Conservation (phyloP, 2,888 invertebrate genomes). For the Dynastes hyllus region DNA sequence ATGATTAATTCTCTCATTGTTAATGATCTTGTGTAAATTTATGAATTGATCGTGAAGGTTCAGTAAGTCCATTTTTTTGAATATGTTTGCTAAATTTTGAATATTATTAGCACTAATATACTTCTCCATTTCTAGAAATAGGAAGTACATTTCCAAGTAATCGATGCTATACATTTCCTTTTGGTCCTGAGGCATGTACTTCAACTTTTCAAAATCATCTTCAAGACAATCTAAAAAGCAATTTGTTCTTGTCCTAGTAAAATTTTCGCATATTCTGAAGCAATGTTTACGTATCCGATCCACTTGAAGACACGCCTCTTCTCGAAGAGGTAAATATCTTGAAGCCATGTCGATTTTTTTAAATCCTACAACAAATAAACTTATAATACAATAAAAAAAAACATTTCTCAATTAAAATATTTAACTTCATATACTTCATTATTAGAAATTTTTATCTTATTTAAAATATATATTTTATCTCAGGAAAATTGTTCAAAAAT, state of each 20-base stretch:
- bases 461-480: too few species aligned
- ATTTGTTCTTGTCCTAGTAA: conserved; percentile 63
- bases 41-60: conserved; percentile 55
- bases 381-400: too few species aligned
- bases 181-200: conserved; percentile 35
- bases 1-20: neutral
- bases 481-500: too few species aligned
- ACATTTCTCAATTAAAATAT: too few species aligned
- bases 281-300: conserved; percentile 71
- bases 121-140: conserved; percentile 63
- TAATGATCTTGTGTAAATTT: conserved; percentile 32
- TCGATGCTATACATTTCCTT: conserved; percentile 53
- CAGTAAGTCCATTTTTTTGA: conserved; percentile 63
- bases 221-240: conserved; percentile 54
- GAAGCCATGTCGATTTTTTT: conserved; percentile 55
- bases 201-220: conserved; percentile 58
- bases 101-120: conserved; percentile 60
- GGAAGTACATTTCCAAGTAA: conserved; percentile 65
- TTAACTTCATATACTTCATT: too few species aligned
- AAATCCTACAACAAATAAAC: conserved; percentile 57
- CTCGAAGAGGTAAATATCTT: conserved; percentile 59
- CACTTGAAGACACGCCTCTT: conserved; percentile 64
- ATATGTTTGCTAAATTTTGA: conserved; percentile 59
- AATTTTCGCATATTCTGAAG: conserved; percentile 70
- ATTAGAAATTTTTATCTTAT: too few species aligned